Conservation (phyloP, 2,797 vertebrate species). For the Otolemur crassicaudatus region DNA sequence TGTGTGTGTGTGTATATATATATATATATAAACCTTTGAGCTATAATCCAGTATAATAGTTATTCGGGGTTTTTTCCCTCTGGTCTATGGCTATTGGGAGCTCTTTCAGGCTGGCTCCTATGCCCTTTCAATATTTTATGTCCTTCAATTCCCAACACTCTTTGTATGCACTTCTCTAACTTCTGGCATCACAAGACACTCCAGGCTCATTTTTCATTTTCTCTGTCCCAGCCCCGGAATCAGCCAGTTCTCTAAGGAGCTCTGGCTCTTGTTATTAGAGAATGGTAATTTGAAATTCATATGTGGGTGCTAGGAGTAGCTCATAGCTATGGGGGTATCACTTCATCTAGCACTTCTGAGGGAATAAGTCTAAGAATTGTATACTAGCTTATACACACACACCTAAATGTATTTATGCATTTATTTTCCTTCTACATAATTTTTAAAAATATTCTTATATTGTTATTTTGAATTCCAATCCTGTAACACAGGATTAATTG, state of each 20-base stretch:
- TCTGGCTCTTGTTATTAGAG: neutral
- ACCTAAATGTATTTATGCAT: neutral
- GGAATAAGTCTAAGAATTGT: neutral
- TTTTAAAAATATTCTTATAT: neutral
- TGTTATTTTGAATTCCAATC: neutral
- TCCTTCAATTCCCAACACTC: neutral
- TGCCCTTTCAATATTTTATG: neutral
- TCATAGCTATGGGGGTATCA: neutral
- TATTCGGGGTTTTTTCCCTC: neutral
- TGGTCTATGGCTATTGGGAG: neutral
- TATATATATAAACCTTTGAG: neutral
- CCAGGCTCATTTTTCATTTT: neutral
- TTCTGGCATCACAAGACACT: neutral
- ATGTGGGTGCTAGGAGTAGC: neutral
- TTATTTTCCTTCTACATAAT: neutral
- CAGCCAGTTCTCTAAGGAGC: neutral
- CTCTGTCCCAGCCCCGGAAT: neutral
- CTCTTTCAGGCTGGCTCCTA: neutral
- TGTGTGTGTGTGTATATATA: too few relatives aligned
- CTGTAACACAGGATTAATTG: neutral
- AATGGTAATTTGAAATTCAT: neutral
- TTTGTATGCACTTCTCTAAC: neutral
- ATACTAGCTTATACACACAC: neutral
- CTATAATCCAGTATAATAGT: neutral
- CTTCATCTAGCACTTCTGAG: neutral